These are phyloP conservation scores for Ploceus nigricollis DNA, from an alignment of 2,113 vertebrate species.

Conservation along the genomic window DNA sequence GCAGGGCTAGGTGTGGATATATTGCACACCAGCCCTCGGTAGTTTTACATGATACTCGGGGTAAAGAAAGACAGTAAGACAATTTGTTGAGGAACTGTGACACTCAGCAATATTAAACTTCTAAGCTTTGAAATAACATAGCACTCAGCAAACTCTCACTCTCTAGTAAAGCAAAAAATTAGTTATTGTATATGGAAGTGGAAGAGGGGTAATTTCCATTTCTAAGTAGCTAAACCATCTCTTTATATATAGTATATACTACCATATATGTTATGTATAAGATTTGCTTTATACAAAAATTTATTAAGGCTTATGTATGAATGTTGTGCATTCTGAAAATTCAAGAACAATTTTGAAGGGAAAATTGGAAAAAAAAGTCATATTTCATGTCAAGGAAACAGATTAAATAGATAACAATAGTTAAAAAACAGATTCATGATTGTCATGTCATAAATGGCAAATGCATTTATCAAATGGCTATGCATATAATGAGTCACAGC, in stretches of 20 bases:
- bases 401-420: background rate
- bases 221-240: background rate
- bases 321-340: background rate
- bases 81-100: background rate
- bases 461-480: background rate
- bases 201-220: background rate
- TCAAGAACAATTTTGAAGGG: background rate
- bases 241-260: background rate
- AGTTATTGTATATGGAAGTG: background rate
- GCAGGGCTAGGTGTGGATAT: too few species aligned
- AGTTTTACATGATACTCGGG: background rate
- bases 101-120: background rate
- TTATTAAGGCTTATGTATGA: slow-evolving; percentile 15
- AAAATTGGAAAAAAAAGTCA: background rate
- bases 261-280: background rate
- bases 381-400: background rate
- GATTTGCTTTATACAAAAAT: background rate
- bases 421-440: background rate
- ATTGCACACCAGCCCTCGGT: rapidly evolving
- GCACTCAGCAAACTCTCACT: background rate
- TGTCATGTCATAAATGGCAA: background rate
- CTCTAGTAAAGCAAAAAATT: background rate
- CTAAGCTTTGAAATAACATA: background rate
- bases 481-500: background rate
- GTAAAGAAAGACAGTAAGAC: background rate